Evolutionary conservation across 2,888 invertebrate genomes (phyloP), one percentile per base, ranked within the genome.

Genomic region (Drosophila fulvimacula): DNA sequence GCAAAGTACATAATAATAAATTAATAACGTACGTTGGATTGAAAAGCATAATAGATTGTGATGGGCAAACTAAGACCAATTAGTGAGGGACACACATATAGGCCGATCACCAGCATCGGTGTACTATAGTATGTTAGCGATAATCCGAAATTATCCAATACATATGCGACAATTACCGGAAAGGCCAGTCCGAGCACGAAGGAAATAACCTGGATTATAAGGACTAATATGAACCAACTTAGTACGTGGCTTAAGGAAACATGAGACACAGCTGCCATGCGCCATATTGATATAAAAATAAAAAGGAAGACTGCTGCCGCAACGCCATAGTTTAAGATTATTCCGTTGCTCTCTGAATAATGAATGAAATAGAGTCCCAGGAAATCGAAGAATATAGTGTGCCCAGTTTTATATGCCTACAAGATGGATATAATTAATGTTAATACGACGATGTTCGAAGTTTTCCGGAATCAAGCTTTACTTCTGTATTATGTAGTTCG

Each of bases 301-400:
- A 90, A 53, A 4, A 90, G 68, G 0, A 94, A 82, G 13, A 92
- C 57, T 7, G 91, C 44, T 0, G 90, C 44, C 0, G 92, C 93
- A 1, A 93, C 53, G 1, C 93, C 39, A 0, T 87, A 90, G 3
- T 93, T 91, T 1, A 93, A 27, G 0, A 90, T 81, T 32, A 92
- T 90, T 0, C 93, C 93, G 1, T 87, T 88, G 0, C 82, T 69
- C 65, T 94, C 92, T 0, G 95, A 93, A 84, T 96, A 96, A 36
- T 93, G 92, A 1, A 97, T 88, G 83, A 96, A 93, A 87, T 95
- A 95, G 59, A 94, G 82, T 38, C 96, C 96, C 60, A 96, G 90
- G 56, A 95, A 93, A 90, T 97, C 97, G 91, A 94, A 96, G 93
- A 95, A 97, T 0, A 97, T 94, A 5, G 94, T 93, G 7, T 92